Conservation (phyloP, 2,888 invertebrate species). For the Pristionchus japonicus region DNA sequence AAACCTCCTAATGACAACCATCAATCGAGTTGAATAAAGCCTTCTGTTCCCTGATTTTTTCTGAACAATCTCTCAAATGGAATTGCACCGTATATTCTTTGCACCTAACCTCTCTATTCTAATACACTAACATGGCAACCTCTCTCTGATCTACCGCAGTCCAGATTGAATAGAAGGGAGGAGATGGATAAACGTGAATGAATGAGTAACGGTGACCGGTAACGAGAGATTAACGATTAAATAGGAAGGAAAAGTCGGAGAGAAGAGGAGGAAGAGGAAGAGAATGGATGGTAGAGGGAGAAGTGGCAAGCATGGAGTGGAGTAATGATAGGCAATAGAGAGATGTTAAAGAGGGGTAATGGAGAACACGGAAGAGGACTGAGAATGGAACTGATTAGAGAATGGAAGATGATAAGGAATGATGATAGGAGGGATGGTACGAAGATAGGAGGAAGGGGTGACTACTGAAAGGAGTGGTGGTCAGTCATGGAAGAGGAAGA, state of each 20-base stretch:
- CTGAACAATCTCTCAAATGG: too few species aligned
- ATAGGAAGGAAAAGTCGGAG: neutral
- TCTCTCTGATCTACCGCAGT: neutral
- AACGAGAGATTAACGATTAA: constrained; percentile 36
- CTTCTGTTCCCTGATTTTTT: too few species aligned
- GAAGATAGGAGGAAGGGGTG: neutral
- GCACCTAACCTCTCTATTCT: neutral
- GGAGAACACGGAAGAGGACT: neutral
- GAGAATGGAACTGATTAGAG: neutral
- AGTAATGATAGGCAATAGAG: neutral
- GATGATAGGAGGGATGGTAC: neutral
- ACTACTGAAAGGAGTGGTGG: neutral
- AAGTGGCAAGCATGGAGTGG: neutral
- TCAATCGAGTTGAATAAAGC: neutral
- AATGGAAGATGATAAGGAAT: neutral
- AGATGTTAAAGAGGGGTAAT: too few species aligned
- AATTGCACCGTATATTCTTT: too few species aligned
- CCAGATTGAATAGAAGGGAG: neutral
- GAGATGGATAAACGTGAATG: constrained; percentile 5
- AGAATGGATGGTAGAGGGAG: neutral
- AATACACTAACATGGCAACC: neutral
- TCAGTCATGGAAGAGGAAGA: neutral
- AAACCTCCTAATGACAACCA: neutral
- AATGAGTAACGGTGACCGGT: constrained; percentile 32
- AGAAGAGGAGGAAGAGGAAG: neutral